Base-by-base conservation (phyloP, 2,113 vertebrate genomes). In the Echinops telfairi region DNA sequence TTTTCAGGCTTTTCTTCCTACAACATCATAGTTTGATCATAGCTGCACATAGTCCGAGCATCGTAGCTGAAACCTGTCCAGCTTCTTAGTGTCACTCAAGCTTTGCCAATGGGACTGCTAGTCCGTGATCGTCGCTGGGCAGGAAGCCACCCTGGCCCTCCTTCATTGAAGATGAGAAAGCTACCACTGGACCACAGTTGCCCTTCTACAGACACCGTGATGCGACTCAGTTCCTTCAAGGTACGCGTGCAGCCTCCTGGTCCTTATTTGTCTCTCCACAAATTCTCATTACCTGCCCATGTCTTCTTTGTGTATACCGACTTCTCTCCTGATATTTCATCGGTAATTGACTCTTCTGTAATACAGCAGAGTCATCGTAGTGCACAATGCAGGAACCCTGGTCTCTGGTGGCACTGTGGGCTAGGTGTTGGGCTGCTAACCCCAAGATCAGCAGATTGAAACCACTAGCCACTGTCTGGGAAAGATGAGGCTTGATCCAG, bases 301-400 rank as follows among this genome's bases (percentile, higher is more conserved):
- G 91, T 95, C 83, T 89, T 40, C 43, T 80, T 85, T 60, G 83
- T 38, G 60, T 36, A 86, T 58, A 68, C 33, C 68, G 83, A 79
- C 2, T 79, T 90, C 43, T 62, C 57, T 71, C 33, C 11, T 29
- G 10, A 15, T 88, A 76, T 71, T 80, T 95, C n/a, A 57, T 85
- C 38, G 38, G 36, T 60, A 83, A 29, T 33, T 58, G 73, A 70
- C 31, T 15, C 17, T 79, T 14, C 27, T 83, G 80, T 23, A 77
- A 14, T 0, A 31, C 15, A 64, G 36, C 17, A 90, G 17, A n/a
- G 38, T 80, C n/a, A 1, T 11, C 40, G 20, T 88, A 53, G 47
- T 53, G 47, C 47, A 53, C 5, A 53, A 53, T 14, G 47, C 47
- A 53, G 47, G 47, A 10, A 14, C 47, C 47, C 47, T 53, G 47